These are phyloP conservation scores for Phyllotis vaccarum DNA, from an alignment of 2,797 vertebrate genomes.

Conservation along the genomic window DNA sequence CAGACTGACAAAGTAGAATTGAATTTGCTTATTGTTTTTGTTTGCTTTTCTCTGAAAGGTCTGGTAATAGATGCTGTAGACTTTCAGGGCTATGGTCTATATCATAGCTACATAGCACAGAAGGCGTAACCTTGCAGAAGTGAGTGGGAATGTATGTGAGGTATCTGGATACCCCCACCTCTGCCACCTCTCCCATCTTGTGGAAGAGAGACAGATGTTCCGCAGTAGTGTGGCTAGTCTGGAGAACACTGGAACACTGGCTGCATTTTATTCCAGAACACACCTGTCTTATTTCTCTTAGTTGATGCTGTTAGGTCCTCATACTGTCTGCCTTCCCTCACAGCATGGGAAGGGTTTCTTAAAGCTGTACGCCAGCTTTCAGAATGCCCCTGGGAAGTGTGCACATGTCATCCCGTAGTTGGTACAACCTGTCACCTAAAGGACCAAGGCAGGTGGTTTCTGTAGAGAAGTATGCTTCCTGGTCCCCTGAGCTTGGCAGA, in stretches of 20 bases:
- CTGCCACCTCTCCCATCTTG: too few species aligned
- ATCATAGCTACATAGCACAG: fast-evolving
- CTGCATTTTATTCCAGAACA: not conserved
- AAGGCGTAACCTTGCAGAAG: not conserved
- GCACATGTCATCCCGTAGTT: not conserved
- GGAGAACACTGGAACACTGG: too few species aligned
- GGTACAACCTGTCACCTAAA: constrained; percentile 76
- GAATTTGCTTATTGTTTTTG: not conserved
- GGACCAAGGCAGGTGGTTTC: constrained; percentile 81
- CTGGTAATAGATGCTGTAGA: too few species aligned
- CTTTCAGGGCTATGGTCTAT: not conserved
- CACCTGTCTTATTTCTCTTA: not conserved
- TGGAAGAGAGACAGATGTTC: not conserved
- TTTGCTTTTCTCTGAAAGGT: not conserved
- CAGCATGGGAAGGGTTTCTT: not conserved
- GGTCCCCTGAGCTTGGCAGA: not conserved
- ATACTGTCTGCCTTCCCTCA: not conserved
- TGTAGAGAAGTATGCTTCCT: constrained; percentile 68
- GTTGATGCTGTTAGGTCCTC: not conserved
- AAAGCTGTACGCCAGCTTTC: not conserved
- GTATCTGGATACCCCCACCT: not conserved
- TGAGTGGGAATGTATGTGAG: not conserved
- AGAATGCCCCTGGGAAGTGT: not conserved
- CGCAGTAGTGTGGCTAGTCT: not conserved
- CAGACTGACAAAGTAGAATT: too few species aligned